These are phyloP conservation scores for Macroglossus sobrinus DNA, from an alignment of 2,113 vertebrate species.

Conservation along the genomic window DNA sequence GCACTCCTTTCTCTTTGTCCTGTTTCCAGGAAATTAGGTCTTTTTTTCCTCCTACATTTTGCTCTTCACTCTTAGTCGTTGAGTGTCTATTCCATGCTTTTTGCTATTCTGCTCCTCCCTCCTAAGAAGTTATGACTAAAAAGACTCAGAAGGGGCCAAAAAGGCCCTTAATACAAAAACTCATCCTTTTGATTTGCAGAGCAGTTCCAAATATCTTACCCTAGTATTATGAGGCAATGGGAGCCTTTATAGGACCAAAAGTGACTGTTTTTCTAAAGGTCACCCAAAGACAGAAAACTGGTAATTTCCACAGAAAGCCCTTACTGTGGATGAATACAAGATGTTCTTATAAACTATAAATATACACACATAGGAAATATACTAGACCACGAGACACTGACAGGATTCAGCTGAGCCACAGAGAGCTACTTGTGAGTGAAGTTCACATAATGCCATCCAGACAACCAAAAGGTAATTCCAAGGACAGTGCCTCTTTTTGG, in stretches of 20 bases:
- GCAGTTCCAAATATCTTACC: neutral
- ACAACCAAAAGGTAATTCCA: neutral
- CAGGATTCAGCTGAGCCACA: neutral
- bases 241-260: neutral
- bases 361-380: slow-evolving; percentile 19
- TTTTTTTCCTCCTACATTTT: neutral
- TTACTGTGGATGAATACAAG: neutral
- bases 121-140: neutral
- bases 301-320: slow-evolving; percentile 14
- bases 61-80: neutral
- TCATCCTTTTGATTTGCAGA: neutral
- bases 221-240: neutral
- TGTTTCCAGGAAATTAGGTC: neutral
- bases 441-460: neutral
- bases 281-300: neutral
- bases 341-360: slow-evolving; percentile 11
- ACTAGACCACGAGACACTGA: neutral
- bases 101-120: neutral
- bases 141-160: neutral
- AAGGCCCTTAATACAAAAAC: neutral
- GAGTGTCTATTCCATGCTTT: neutral
- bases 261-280: neutral
- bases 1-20: neutral
- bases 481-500: neutral
- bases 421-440: neutral